These are phyloP conservation scores for Tadarida brasiliensis DNA, from an alignment of 2,797 vertebrate genomes.

Conservation along the genomic window DNA sequence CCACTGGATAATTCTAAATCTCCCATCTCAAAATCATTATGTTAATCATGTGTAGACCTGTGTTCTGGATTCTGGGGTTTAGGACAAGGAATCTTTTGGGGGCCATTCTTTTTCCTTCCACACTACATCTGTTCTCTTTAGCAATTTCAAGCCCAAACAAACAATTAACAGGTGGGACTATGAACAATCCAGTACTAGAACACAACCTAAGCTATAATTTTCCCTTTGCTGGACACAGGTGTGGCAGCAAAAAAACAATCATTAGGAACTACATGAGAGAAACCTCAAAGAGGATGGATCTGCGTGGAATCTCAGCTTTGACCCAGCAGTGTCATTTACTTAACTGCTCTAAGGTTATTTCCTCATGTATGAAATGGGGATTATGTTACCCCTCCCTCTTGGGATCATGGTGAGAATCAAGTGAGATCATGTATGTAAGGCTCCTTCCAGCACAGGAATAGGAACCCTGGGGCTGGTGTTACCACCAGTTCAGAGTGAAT, in stretches of 20 bases:
- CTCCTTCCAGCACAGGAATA: neutral
- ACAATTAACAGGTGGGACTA: neutral
- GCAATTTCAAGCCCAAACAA: slow-evolving; percentile 29
- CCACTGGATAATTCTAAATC: neutral
- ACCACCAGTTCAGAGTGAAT: neutral
- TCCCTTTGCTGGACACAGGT: neutral
- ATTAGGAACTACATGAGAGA: neutral
- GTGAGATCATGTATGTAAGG: neutral
- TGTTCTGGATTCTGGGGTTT: neutral
- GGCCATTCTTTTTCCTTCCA: neutral
- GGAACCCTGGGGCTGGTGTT: neutral
- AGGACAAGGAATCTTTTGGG: neutral
- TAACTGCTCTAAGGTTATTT: neutral
- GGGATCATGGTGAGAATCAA: neutral
- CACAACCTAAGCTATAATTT: neutral
- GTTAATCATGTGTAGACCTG: neutral
- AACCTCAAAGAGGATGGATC: neutral
- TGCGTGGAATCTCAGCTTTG: neutral
- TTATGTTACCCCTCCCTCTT: neutral
- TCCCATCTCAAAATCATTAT: neutral
- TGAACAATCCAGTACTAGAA: neutral
- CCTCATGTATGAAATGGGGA: neutral
- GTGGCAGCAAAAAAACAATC: neutral
- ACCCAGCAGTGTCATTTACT: neutral
- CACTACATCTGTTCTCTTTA: neutral